Evolutionary conservation across 2,113 vertebrate species (phyloP).

Genomic region (Oceanites oceanicus): DNA sequence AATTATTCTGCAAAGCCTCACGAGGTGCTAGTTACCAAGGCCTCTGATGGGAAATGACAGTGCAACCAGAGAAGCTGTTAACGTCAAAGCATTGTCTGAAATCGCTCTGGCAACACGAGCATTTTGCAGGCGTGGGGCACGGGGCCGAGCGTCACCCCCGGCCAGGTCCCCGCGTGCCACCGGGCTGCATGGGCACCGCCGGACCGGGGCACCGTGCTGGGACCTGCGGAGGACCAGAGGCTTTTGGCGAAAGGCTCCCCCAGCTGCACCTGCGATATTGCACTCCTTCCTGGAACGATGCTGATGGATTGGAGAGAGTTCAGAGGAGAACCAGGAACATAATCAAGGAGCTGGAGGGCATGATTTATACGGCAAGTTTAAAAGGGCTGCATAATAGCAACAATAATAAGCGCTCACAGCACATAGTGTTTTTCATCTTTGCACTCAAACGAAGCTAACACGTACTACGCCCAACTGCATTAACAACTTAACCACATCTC

Average conservation of each 20-base stretch:
- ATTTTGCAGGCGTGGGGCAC: rapidly evolving
- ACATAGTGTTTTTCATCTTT: neutral
- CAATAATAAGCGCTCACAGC: neutral
- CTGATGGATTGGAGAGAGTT: constrained; percentile 37
- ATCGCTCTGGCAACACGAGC: neutral
- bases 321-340: constrained; percentile 21
- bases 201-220: rapidly evolving
- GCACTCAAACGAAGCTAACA: neutral
- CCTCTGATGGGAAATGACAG: constrained; percentile 60
- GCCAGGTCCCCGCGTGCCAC: rapidly evolving
- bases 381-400: constrained; percentile 4
- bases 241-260: neutral
- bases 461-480: neutral
- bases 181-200: neutral
- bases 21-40: constrained; percentile 56
- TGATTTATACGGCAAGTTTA: constrained; percentile 6
- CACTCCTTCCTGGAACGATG: neutral
- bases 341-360: constrained; percentile 37
- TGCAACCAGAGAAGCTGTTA: constrained; percentile 30
- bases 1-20: constrained; percentile 60
- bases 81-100: constrained; percentile 5
- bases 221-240: neutral
- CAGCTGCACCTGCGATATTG: neutral
- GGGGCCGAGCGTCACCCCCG: neutral
- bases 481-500: neutral